Evolutionary conservation across 2,888 invertebrate species (phyloP).

Genomic region (Congeria kusceri): DNA sequence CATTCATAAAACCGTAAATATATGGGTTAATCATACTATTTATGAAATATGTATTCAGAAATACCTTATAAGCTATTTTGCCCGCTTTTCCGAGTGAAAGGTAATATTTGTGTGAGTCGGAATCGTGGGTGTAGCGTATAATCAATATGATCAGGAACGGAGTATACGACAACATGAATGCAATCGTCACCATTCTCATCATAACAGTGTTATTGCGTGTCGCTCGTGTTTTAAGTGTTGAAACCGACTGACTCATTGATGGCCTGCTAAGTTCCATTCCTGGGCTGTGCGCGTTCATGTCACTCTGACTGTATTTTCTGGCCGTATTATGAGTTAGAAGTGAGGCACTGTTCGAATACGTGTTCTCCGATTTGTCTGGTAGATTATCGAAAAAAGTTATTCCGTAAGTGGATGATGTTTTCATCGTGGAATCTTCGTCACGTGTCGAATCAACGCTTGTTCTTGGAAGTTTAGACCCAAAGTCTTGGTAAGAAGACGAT

Average conservation of each 20-base stretch:
- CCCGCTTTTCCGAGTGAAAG: conserved; percentile 17
- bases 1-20: conserved; percentile 62
- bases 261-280: neutral
- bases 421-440: too few relatives aligned
- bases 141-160: conserved; percentile 54
- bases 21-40: conserved; percentile 62
- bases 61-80: conserved; percentile 50
- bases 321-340: neutral
- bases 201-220: conserved; percentile 56
- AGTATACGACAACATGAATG: conserved; percentile 58
- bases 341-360: neutral
- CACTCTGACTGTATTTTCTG: neutral
- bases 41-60: conserved; percentile 53
- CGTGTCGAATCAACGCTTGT: too few relatives aligned
- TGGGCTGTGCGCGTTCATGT: neutral
- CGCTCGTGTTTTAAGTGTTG: conserved; percentile 27
- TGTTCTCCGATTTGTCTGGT: neutral
- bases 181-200: conserved; percentile 64
- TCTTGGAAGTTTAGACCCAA: neutral
- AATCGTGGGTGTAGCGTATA: conserved; percentile 49
- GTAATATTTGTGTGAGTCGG: conserved; percentile 23
- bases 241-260: conserved; percentile 6
- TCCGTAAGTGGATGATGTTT: neutral
- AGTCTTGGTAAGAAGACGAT: neutral
- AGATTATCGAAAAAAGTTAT: neutral